A percentile compares a stretch with the other conserved stretches of the same genome.
Conservation (phyloP, 2,888 invertebrate species). For the Barypeithes pellucidus region DNA sequence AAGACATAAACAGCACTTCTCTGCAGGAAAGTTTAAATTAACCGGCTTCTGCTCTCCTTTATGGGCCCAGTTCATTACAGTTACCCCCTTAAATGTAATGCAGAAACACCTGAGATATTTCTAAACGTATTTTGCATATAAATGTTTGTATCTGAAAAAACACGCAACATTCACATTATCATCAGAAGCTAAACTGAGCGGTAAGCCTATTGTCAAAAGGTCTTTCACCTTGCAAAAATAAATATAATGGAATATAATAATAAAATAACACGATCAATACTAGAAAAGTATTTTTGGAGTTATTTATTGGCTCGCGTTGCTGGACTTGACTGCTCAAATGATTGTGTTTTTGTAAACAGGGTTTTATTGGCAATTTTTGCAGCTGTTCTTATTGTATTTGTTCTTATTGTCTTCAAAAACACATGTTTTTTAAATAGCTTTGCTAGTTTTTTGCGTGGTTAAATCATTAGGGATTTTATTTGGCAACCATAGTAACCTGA, state of each 20-base stretch:
- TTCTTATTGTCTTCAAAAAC: no score
- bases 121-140: slow-evolving; percentile 40
- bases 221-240: slow-evolving; percentile 26
- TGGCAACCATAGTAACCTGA: no score
- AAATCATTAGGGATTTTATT: no score
- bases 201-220: slow-evolving; percentile 31
- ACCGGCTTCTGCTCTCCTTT: slow-evolving; percentile 35
- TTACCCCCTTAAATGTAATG: slow-evolving; percentile 42
- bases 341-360: neutral
- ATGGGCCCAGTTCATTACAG: slow-evolving; percentile 17
- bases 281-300: neutral
- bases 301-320: neutral
- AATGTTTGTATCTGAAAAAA: slow-evolving; percentile 32
- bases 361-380: neutral
- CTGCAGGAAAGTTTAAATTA: slow-evolving; percentile 47
- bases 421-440: no score
- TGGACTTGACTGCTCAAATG: neutral
- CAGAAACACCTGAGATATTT: slow-evolving; percentile 32
- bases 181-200: slow-evolving; percentile 27
- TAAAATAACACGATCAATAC: neutral
- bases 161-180: slow-evolving; percentile 44
- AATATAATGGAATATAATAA: neutral
- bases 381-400: no score
- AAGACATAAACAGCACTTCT: slow-evolving; percentile 49
- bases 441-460: no score